These are phyloP conservation scores for Lycorma delicatula DNA, from an alignment of 1,140 invertebrate genomes.

Conservation along the genomic window DNA sequence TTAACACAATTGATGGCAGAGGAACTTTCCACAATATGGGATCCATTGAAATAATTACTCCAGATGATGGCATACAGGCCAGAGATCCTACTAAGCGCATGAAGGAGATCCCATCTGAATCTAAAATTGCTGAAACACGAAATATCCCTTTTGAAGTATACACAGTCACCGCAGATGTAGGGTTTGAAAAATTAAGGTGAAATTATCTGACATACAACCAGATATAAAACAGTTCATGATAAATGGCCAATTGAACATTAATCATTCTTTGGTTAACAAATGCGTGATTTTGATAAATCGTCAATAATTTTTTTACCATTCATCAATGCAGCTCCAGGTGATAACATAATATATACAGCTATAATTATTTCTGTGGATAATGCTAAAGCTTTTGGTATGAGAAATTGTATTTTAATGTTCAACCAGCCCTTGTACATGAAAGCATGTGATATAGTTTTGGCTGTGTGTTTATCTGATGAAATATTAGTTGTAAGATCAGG, in stretches of 20 bases:
- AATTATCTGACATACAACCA: too few species aligned
- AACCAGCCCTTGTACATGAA: neutral
- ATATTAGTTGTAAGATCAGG: slow-evolving; percentile 21
- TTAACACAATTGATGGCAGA: neutral
- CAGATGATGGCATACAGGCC: neutral
- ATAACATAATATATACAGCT: neutral
- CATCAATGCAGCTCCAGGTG: neutral
- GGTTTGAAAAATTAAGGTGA: too few species aligned
- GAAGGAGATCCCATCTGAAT: neutral
- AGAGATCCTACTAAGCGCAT: neutral
- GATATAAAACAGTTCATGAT: too few species aligned
- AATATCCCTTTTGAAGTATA: neutral
- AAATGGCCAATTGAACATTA: neutral
- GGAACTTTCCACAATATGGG: neutral
- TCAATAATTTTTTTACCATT: neutral
- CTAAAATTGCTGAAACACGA: neutral
- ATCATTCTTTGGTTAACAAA: neutral
- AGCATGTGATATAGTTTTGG: neutral
- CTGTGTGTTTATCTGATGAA: neutral
- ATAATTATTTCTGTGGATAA: neutral
- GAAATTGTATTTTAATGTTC: neutral
- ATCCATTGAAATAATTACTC: neutral
- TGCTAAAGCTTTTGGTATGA: neutral
- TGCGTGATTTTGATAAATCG: neutral
- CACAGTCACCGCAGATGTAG: neutral